Conservation (phyloP, 2,797 vertebrate genomes). For the Sparidentex hasta region DNA sequence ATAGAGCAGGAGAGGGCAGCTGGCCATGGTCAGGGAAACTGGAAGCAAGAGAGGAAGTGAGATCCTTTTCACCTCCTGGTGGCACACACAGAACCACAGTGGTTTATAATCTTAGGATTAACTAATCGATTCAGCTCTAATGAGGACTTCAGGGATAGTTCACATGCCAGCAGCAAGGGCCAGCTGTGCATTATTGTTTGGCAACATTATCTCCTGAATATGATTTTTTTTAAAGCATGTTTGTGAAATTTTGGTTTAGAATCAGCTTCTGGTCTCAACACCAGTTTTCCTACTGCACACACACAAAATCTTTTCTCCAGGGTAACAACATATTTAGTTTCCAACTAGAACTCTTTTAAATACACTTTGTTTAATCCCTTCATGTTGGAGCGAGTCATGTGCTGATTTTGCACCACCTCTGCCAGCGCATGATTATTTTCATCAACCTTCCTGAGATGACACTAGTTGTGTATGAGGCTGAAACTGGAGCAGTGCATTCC, state of each 20-base stretch:
- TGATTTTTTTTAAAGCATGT: neutral
- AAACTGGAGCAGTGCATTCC: slow-evolving; percentile 80
- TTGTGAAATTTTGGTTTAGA: too few relatives aligned
- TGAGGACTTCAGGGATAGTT: neutral
- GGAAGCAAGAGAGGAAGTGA: slow-evolving; percentile 54
- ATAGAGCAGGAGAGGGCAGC: neutral
- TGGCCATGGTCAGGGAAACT: slow-evolving; percentile 18
- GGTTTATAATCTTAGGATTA: slow-evolving; percentile 57
- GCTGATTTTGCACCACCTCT: slow-evolving; percentile 48
- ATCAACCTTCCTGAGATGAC: slow-evolving; percentile 56
- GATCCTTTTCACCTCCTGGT: slow-evolving; percentile 58
- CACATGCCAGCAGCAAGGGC: neutral
- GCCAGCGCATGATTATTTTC: slow-evolving; percentile 56
- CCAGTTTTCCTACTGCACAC: neutral
- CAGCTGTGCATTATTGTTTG: neutral
- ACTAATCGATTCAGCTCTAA: neutral
- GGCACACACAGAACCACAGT: slow-evolving; percentile 14
- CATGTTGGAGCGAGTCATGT: neutral
- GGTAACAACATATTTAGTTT: neutral
- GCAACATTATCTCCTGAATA: neutral
- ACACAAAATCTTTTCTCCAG: neutral
- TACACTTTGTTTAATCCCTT: slow-evolving; percentile 18
- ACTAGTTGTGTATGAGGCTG: slow-evolving; percentile 42
- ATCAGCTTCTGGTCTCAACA: neutral
- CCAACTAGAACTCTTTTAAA: slow-evolving; percentile 9